Evolutionary conservation across 2,113 vertebrate species (phyloP).

Genomic region (Sardina pilchardus): DNA sequence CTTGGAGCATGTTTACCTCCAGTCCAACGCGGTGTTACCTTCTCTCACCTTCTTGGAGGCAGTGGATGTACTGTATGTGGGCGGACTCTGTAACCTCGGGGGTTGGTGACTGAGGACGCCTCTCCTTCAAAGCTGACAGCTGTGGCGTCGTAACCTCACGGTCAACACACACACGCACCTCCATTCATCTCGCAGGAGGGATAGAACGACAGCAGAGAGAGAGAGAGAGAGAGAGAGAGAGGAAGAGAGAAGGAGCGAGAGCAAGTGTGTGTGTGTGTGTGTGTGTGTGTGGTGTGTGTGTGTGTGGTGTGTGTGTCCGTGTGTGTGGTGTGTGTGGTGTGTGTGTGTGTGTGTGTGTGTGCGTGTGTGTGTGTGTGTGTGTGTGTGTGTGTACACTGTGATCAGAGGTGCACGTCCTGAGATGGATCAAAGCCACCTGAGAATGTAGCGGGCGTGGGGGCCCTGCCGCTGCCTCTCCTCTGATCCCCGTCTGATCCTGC

Average conservation of each 20-base stretch:
- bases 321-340: background rate
- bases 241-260: background rate
- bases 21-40: background rate
- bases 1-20: background rate
- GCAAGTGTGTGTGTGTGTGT: background rate
- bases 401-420: slow-evolving; percentile 7
- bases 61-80: background rate
- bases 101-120: slow-evolving; percentile 32
- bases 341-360: background rate
- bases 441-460: background rate
- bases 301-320: background rate
- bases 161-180: slow-evolving; percentile 34
- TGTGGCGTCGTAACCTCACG: slow-evolving; percentile 20
- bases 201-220: background rate
- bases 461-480: background rate
- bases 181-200: background rate
- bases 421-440: slow-evolving; percentile 18
- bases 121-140: slow-evolving; percentile 16
- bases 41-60: background rate
- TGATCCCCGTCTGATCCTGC: slow-evolving; percentile 1
- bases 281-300: background rate
- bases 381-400: background rate
- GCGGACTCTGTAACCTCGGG: slow-evolving; percentile 18
- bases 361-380: background rate
- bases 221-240: background rate